These are phyloP conservation scores for Bryconaethiops microstoma DNA, from an alignment of 2,797 vertebrate genomes.

Conservation along the genomic window DNA sequence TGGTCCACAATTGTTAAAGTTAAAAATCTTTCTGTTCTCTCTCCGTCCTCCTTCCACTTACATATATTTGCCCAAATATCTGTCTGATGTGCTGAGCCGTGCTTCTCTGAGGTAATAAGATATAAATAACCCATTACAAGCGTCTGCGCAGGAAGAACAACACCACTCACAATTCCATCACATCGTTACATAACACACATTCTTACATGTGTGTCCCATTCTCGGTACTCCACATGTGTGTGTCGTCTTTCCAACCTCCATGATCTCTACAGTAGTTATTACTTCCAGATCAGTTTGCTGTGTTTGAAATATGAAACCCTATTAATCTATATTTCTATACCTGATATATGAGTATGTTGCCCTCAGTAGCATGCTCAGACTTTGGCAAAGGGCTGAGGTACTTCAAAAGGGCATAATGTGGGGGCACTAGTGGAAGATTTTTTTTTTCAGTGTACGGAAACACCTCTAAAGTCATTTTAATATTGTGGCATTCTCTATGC, in stretches of 20 bases:
- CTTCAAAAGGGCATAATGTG: too few species aligned
- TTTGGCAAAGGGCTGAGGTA: too few species aligned
- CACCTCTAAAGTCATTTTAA: too few species aligned
- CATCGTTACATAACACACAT: slow-evolving; percentile 23
- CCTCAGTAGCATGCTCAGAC: too few species aligned
- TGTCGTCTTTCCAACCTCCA: not conserved
- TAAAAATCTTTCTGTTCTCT: slow-evolving; percentile 5
- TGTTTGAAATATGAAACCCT: too few species aligned
- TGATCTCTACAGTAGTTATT: not conserved
- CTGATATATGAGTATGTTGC: too few species aligned
- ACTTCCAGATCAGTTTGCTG: too few species aligned
- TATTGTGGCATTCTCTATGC: too few species aligned
- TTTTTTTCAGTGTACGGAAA: too few species aligned
- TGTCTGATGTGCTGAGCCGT: slow-evolving; percentile 46
- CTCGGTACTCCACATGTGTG: not conserved
- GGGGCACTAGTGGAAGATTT: too few species aligned
- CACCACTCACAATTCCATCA: slow-evolving; percentile 19
- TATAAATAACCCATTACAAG: slow-evolving; percentile 51
- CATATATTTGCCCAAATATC: not conserved
- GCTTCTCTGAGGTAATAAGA: slow-evolving; percentile 41
- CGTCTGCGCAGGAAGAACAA: slow-evolving; percentile 18
- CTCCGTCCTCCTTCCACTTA: slow-evolving; percentile 36
- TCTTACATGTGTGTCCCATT: not conserved
- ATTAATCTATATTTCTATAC: too few species aligned
- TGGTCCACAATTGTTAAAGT: too few species aligned